Evolutionary conservation across 2,113 vertebrate genomes (phyloP), one percentile per base, ranked within the genome.

Genomic region (Menura novaehollandiae): DNA sequence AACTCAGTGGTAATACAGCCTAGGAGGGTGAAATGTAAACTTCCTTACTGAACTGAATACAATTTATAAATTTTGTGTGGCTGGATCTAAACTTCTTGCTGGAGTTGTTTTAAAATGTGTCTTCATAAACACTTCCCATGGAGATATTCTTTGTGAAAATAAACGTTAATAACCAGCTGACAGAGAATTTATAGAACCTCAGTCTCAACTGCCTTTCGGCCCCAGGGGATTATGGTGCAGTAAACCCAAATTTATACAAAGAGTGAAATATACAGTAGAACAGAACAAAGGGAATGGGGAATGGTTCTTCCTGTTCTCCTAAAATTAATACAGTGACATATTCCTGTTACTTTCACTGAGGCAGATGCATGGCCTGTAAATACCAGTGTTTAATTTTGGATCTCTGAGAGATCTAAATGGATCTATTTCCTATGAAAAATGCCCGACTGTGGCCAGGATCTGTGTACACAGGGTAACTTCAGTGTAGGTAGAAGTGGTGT

Each of bases 61-160:
- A 67, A 86, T 91, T 86, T 94, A 86, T 90, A 92, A 37, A 83
- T 96, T 95, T 85, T 74, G 53, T 90, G 20, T 79, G 51, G 23
- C 80, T 87, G 27, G 35, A 72, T 75, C 85, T 96, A 90, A 88
- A 96, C 95, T 78, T 95, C 58, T 95, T 92, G 52, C 52, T 72
- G 32, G 63, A 78, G 56, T 71, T 93, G 82, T 96, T 97, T 97
- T 95, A 93, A 93, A 93, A 90, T 67, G 85, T 96, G 85, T 93
- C 90, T 94, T 96, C 79, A 90, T 95, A 95, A 96, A 92, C 93
- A 93, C 68, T 95, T 96, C 60, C 68, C 85, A 49, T 91, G 85
- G 72, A 92, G 79, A 88, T 94, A 94, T 21, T 93, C 56, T 88
- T 77, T 89, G 64, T 77, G 60, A 97, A 96, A 96, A 94, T 95